Evolutionary conservation across 2,888 invertebrate genomes (phyloP).

Genomic region (Pyrochroa serraticornis): DNA sequence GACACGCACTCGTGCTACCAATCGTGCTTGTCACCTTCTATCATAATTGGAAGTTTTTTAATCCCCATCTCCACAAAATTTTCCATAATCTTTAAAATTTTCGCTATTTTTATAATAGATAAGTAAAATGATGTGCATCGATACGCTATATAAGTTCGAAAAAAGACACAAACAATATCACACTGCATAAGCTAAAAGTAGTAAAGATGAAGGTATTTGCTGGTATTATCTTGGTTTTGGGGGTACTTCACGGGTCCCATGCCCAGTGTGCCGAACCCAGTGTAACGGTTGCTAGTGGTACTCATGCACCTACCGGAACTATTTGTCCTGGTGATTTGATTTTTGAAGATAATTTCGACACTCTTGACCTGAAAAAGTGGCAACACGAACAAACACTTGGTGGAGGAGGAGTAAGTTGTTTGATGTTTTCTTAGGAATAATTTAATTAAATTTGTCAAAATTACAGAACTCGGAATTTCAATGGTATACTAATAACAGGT

Average conservation of each 20-base stretch:
- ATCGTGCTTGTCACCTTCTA: too few species aligned
- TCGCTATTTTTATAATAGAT: too few species aligned
- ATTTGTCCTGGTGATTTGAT: constrained; percentile 66
- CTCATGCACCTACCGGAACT: constrained; percentile 54
- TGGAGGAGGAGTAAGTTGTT: constrained; percentile 66
- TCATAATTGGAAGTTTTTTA: too few species aligned
- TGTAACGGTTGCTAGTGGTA: constrained; percentile 62
- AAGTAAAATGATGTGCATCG: too few species aligned
- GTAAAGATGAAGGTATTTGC: too few species aligned
- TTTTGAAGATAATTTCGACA: constrained; percentile 68
- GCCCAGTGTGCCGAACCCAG: constrained; percentile 54
- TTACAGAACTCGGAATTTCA: constrained; percentile 76
- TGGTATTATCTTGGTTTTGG: background rate
- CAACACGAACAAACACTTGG: constrained; percentile 69
- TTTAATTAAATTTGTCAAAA: constrained; percentile 56
- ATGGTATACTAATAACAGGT: constrained; percentile 71
- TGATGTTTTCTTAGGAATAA: background rate
- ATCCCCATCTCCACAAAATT: too few species aligned
- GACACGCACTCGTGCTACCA: too few species aligned
- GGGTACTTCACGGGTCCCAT: constrained; percentile 1
- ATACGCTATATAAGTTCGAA: too few species aligned
- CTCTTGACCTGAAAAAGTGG: constrained; percentile 66
- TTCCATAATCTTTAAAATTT: too few species aligned
- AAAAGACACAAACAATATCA: too few species aligned
- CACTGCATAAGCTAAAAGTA: too few species aligned